Base-by-base conservation (phyloP, 2,113 vertebrate species). In the Ivindomyrus marchei region DNA sequence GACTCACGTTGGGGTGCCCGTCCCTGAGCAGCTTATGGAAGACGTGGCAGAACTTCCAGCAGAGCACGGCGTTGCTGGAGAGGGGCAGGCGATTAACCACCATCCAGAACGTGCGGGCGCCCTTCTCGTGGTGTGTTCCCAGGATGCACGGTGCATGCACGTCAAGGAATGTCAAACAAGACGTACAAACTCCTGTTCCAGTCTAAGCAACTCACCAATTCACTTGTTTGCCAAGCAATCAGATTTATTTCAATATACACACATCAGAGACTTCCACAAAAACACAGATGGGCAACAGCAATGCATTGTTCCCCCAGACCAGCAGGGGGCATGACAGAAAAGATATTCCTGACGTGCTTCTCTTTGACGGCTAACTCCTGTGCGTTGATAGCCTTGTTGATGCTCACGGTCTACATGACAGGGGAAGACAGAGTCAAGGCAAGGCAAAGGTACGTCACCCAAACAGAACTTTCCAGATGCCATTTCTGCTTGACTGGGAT, bases 291-390 rank as follows among this genome's bases (percentile, higher is more conserved):
- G n/a, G n/a, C 62, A 70, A 70, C n/a, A 39, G 70, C 4, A 42
- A 31, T 36, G 66, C 66, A 74, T 13, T 74, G 27, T 15, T 45
- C 17, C 36, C 5, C 52, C 53, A 31, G 17, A 58, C 15, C 87
- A 5, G 36, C 87, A 17, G 39, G 31, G 9, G 36, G 53, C 53
- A 87, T 11, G 53, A 96, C 31, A 80, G 74, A 77, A 80, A 99
- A 98, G 98, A 99, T 99, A 99, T 99, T 99, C 95, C 98, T 97
- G 95, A 98, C 98, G n/a, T 99, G 98, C 93, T 99, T 99, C 95
- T 99, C 98, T 95, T 99, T 99, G 94, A 99, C 98, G 74, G 98
- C 98, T 42, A 99, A 97, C 96, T 99, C 98, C 97, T 99, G 98
- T 0, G 97, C 97, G 93, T 99, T 99, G 97, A 99, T 99, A 92